Base-by-base conservation (phyloP, 2,888 invertebrate genomes). In the Nemotelus nigrinus region DNA sequence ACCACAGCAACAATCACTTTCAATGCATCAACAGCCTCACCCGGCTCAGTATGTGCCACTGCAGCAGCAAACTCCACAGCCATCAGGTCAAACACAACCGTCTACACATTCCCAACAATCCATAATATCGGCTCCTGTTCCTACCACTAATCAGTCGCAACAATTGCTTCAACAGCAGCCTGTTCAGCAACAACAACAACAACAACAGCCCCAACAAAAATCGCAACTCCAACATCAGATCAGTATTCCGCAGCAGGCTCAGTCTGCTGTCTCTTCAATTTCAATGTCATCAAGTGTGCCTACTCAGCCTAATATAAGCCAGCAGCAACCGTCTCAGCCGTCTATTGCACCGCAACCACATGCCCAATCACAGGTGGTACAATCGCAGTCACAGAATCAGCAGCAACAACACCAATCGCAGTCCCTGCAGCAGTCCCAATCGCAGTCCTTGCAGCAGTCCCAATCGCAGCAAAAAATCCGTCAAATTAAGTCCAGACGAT, bases 401-500 rank as follows among this genome's bases (percentile, higher is more conserved):
- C 25, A 0, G 5, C 63, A 39, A 41, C 63, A 63, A 45, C 47
- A 1, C 60, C 47, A 79, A 79, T 65, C 43, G 45, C 41, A 39
- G 57, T 45, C 43, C 5, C 75, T 47, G n/a, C 67, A 50, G 67
- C 57, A 67, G 58, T 60, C 58, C 10, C 64, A 72, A 60, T 75
- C 76, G 76, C 58, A 68, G 8, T 80, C 53, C 3, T 48, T 41
- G 25, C 3, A 43, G 2, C 67, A 68, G 39, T 60, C 43, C 39
- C 78, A 25, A 44, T 79, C 60, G 47, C 79, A 55, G 7, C 79
- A 45, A 71, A 79, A 77, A 53, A 39, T 44, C 6, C 77, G 77
- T 39, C 64, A 78, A 55, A 77, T 25, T 25, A 81, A 81, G 76
- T 75, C 83, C 4, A 82, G 86, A n/a, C 84, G 86, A 43, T 81